A percentile compares a stretch with the other conserved stretches of the same genome.
phyloP scores from a whole-genome alignment of 1,140 invertebrate species.

The Gyrodactylus bullatarudis region DNA sequence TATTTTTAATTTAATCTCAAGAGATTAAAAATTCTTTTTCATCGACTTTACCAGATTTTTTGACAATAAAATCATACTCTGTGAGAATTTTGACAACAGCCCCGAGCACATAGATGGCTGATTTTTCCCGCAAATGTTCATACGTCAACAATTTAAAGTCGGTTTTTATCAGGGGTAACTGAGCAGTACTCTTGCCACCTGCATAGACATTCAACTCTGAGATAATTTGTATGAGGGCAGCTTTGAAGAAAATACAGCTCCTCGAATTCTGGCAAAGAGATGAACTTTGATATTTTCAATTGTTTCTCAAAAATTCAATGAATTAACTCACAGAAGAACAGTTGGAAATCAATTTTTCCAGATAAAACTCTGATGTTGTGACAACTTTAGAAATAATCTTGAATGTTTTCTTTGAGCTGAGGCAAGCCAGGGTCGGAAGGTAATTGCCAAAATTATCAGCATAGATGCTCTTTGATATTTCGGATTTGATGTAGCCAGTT shows the following conservation, averaged over 20 bases:
- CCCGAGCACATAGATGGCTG: neutral
- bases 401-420: too few relatives aligned
- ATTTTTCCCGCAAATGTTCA: neutral
- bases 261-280: too few relatives aligned
- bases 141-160: neutral
- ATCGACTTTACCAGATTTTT: neutral
- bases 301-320: neutral
- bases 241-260: too few relatives aligned
- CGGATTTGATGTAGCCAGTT: too few relatives aligned
- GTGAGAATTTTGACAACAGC: neutral
- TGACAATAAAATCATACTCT: neutral
- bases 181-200: neutral
- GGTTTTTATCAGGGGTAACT: neutral
- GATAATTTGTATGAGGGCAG: neutral
- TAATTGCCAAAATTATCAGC: too few relatives aligned
- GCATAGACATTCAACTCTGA: neutral
- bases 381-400: too few relatives aligned
- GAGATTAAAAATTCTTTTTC: neutral
- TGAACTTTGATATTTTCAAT: neutral
- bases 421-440: too few relatives aligned
- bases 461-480: too few relatives aligned
- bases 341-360: too few relatives aligned
- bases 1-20: neutral
- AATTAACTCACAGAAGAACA: too few relatives aligned
- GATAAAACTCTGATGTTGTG: too few relatives aligned